A percentile compares a stretch with the other conserved stretches of the same genome.
These are phyloP conservation scores for Eucidaris tribuloides DNA, from an alignment of 35 echinoderm and acorn worm species.

Conservation along the genomic window DNA sequence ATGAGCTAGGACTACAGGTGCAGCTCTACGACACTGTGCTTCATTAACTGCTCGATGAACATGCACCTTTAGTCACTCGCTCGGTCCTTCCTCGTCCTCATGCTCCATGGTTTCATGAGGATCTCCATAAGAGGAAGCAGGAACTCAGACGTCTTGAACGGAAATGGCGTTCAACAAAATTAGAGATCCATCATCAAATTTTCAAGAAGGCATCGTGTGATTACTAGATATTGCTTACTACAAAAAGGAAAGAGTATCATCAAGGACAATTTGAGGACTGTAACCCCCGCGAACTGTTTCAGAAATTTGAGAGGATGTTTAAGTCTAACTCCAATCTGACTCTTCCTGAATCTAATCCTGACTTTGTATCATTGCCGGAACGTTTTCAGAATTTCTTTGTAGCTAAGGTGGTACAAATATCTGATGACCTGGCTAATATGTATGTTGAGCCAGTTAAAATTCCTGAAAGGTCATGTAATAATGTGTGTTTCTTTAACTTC, in stretches of 20 bases:
- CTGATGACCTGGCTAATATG: not conserved
- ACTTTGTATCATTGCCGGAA: too few species aligned
- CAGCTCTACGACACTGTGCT: constrained; percentile 12
- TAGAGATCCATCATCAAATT: too few species aligned
- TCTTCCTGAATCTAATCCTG: too few species aligned
- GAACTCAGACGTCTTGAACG: constrained; percentile 24
- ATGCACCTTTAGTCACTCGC: constrained; percentile 11
- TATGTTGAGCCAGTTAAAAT: too few species aligned
- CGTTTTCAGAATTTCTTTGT: constrained; percentile 18
- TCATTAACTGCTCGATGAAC: not conserved
- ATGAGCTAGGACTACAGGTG: not conserved
- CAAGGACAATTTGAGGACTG: constrained; percentile 10
- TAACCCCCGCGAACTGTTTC: constrained; percentile 23
- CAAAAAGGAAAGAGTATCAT: constrained; percentile 17
- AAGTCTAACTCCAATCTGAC: too few species aligned
- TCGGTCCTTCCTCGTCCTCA: not conserved
- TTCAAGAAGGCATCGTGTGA: too few species aligned
- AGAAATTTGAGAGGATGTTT: constrained; percentile 15
- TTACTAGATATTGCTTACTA: not conserved
- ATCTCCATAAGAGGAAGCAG: constrained; percentile 30
- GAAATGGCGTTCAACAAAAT: constrained; percentile 23
- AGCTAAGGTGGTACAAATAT: too few species aligned
- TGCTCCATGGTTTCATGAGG: constrained; percentile 43
- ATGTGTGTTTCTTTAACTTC: too few species aligned
- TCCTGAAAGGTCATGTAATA: too few species aligned